Base-by-base conservation (phyloP, 2,113 vertebrate genomes). In the Piliocolobus tephrosceles region DNA sequence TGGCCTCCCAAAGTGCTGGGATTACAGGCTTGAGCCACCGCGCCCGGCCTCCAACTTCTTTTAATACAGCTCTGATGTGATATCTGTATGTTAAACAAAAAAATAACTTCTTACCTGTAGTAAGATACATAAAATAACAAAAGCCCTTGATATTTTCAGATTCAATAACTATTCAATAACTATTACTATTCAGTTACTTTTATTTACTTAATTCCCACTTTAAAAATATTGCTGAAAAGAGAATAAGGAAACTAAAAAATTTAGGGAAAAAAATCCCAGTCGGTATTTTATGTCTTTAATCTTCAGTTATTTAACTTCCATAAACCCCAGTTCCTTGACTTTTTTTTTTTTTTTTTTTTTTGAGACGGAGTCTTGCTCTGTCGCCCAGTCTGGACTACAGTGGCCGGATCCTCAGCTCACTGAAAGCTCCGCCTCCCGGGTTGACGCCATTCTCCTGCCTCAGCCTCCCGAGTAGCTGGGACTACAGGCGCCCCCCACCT, bases 131-230 rank as follows among this genome's bases (percentile, higher is more conserved):
- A 96, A 23, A 73, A 83, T 64, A 0, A 96, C 16, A 87, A 90
- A 92, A 97, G 88, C 96, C 92, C 94, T 88, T 96, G 79, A 8
- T 90, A 8, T 94, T 90, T 16, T 94, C 20, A 38, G 94, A 22
- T 93, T 80, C 72, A 38, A 55, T 92, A 96, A 72, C 0, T 35
- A 66, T 27, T 50, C 47, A 50, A 14, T 14, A 50, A 50, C 47
- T 50, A 50, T 50, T 50, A 50, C 13, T 50, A 50, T 64, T 64
- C 2, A 30, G 13, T 64, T 30, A 64, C 27, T 55, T 55, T 55
- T 55, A 55, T 55, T 55, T 20, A 83, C 95, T 35, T 47, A 40
- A 89, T 93, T 88, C 75, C 87, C 75, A 87, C 45, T 95, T 95
- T 75, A 76, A 90, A 96, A 90, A 88, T 81, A 43, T 95, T 86